Evolutionary conservation across 2,797 vertebrate species (phyloP).

Genomic region (Onychomys leucogaster): DNA sequence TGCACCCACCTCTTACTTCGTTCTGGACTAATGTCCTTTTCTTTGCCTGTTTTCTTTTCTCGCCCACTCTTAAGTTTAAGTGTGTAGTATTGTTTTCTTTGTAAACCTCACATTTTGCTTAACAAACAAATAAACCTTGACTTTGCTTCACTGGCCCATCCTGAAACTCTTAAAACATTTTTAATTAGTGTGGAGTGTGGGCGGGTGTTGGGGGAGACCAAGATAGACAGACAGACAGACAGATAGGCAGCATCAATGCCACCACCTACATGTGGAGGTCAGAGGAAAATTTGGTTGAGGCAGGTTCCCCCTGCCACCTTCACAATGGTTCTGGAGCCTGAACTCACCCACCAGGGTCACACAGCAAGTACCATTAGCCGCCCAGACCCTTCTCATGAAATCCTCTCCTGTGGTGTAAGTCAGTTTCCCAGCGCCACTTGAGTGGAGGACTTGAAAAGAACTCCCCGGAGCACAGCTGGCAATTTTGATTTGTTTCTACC

Average conservation of each 20-base stretch:
- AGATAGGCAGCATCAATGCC: neutral
- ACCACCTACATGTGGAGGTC: neutral
- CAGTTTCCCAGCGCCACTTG: neutral
- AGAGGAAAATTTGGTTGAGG: neutral
- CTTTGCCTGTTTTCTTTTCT: neutral
- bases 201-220: neutral
- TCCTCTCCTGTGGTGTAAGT: neutral
- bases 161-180: neutral
- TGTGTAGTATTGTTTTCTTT: neutral
- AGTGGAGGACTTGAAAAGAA: neutral
- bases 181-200: neutral
- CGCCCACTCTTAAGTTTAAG: neutral
- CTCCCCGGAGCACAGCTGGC: neutral
- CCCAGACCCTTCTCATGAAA: neutral
- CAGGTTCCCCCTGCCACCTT: neutral
- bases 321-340: neutral
- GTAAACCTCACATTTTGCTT: neutral
- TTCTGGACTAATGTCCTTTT: neutral
- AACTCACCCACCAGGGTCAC: neutral
- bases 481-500: neutral
- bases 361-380: neutral
- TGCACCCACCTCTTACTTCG: neutral
- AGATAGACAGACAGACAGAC: neutral
- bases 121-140: neutral
- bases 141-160: neutral